Evolutionary conservation across 1,140 invertebrate species (phyloP), one percentile per base, ranked within the genome.

Genomic region (Ruditapes philippinarum): DNA sequence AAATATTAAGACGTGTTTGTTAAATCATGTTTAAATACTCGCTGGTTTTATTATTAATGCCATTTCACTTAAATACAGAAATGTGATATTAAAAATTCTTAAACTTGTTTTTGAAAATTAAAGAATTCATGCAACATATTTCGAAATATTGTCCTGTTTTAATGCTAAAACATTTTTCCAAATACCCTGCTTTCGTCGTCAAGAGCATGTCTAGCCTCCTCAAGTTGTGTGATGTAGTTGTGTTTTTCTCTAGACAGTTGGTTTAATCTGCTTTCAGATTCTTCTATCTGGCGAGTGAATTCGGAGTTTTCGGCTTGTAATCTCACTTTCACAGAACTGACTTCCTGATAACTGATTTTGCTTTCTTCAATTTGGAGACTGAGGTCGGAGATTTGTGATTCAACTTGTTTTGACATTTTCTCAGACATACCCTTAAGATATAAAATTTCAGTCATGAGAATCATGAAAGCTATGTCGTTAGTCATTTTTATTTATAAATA

Each of bases 231-330:
- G 98, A 98, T 68, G 92, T 99, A 97, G 33, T 98, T 98, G 95
- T 98, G 97, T 97, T 99, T 99, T 96, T 99, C 98, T 97, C 99
- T 99, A 95, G 98, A 98, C 78, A 99, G 97, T 96, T 99, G 98
- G 91, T 98, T 98, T 89, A 99, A 97, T 96, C 99, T 98, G 89
- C 98, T 99, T 96, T 99, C 99, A 93, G 99, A 98, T 96, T 99
- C 99, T 96, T 99, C 99, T 92, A 99, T 95, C 49, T 94, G 92
- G 91, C 99, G 97, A 94, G 98, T 97, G 82, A 99, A 97, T 96
- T 99, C 99, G 92, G 98, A 97, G 97, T 99, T 99, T 96, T 99
- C 99, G 93, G 98, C 98, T 93, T 98, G 91, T 22, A 92, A 81
- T 65, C 88, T 92, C 60, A 88, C 89, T 89, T 94, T 96, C 60